Conservation (phyloP, 2,113 vertebrate species). For the Elephas maximus region DNA sequence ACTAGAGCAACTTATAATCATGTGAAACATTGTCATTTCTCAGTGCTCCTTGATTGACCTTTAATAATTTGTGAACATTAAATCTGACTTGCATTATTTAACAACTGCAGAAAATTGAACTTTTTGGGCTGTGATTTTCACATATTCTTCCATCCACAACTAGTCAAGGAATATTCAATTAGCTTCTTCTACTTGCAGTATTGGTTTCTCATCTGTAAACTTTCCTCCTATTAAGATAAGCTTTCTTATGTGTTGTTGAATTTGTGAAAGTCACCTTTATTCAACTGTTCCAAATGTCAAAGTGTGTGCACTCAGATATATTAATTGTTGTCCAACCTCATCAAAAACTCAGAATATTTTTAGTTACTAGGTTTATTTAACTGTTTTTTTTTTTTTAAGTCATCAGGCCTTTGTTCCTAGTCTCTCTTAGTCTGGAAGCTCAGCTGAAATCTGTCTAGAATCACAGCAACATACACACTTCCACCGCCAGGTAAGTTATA, state of each 20-base stretch:
- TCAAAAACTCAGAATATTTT: too few species aligned
- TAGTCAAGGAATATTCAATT: neutral
- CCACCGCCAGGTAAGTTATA: too few species aligned
- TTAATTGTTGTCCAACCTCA: too few species aligned
- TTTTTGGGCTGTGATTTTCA: neutral
- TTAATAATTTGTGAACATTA: slow-evolving; percentile 80
- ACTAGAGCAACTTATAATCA: slow-evolving; percentile 71
- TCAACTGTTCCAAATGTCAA: neutral
- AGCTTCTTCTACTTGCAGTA: neutral
- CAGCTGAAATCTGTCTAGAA: too few species aligned
- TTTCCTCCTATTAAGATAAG: neutral
- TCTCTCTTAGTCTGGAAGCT: too few species aligned
- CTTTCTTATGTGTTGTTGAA: neutral
- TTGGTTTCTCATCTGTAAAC: neutral
- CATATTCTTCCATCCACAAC: slow-evolving; percentile 45
- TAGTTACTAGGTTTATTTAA: too few species aligned
- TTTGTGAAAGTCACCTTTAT: neutral
- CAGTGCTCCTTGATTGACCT: slow-evolving; percentile 71
- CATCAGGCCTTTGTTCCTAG: too few species aligned
- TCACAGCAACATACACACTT: too few species aligned
- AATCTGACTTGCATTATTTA: slow-evolving; percentile 56
- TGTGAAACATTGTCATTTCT: slow-evolving; percentile 63
- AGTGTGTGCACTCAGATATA: too few species aligned
- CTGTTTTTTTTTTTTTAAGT: too few species aligned
- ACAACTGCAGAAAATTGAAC: slow-evolving; percentile 44